These are phyloP conservation scores for Haplochromis burtoni DNA, from an alignment of 2,113 vertebrate genomes.

Conservation along the genomic window DNA sequence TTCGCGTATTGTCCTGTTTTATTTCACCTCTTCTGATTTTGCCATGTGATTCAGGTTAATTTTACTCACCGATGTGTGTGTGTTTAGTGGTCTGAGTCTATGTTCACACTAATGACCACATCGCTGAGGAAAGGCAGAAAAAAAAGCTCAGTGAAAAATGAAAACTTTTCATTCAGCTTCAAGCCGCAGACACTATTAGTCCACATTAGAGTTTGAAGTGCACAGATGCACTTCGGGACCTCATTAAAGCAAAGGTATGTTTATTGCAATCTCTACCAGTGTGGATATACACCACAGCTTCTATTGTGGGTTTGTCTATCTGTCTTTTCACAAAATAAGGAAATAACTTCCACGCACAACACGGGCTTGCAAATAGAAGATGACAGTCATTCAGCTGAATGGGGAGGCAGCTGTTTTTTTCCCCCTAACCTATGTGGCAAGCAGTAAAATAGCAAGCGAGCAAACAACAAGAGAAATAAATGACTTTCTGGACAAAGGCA, in stretches of 20 bases:
- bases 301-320: constrained; percentile 29
- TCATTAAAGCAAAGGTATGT: constrained; percentile 30
- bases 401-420: constrained; percentile 3
- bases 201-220: neutral
- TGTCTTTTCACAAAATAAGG: constrained; percentile 41
- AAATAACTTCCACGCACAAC: constrained; percentile 53
- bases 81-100: neutral
- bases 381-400: constrained; percentile 59
- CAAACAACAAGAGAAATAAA: constrained; percentile 70
- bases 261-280: constrained; percentile 17
- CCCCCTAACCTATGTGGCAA: constrained; percentile 49
- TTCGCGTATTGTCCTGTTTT: neutral
- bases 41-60: neutral
- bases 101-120: neutral
- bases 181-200: neutral
- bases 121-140: neutral
- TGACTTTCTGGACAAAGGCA: constrained; percentile 73
- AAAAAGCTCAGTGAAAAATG: neutral
- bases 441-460: constrained; percentile 58
- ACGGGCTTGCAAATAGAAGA: constrained; percentile 54
- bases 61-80: neutral
- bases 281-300: neutral
- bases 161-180: neutral
- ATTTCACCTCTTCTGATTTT: neutral
- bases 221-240: neutral